A percentile compares a stretch with the other conserved stretches of the same genome.
Conservation (phyloP, 1,140 invertebrate species). For the Saccostrea glomerata region DNA sequence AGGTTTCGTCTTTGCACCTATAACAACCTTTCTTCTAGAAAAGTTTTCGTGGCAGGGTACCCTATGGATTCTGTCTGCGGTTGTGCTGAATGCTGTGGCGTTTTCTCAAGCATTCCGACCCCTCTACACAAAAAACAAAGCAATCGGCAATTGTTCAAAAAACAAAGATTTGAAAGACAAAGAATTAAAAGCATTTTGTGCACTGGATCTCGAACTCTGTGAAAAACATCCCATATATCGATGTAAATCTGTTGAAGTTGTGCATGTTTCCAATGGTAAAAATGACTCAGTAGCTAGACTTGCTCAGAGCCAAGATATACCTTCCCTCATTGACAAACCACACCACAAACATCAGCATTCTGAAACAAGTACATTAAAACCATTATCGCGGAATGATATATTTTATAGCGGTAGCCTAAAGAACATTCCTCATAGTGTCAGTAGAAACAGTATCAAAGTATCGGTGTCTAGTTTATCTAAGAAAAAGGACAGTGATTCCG, state of each 20-base stretch:
- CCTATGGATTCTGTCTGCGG: slow-evolving; percentile 84
- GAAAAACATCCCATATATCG: slow-evolving; percentile 51
- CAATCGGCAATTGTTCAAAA: slow-evolving; percentile 50
- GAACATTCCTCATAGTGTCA: slow-evolving; percentile 50
- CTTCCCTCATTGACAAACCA: slow-evolving; percentile 15
- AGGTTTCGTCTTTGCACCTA: slow-evolving; percentile 87
- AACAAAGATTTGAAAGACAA: background rate
- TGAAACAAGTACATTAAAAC: slow-evolving; percentile 45
- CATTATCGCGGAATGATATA: slow-evolving; percentile 65
- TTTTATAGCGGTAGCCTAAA: slow-evolving; percentile 70
- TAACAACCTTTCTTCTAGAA: slow-evolving; percentile 84
- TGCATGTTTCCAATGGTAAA: background rate
- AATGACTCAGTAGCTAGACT: slow-evolving; percentile 44
- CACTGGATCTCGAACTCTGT: background rate
- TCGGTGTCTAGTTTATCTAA: slow-evolving; percentile 35
- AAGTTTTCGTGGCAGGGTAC: slow-evolving; percentile 86
- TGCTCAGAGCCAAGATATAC: slow-evolving; percentile 61
- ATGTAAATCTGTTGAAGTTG: slow-evolving; percentile 47
- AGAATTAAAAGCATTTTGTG: background rate
- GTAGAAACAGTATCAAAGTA: slow-evolving; percentile 12
- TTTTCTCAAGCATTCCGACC: slow-evolving; percentile 98
- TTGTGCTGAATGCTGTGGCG: slow-evolving; percentile 94
- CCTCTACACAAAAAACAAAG: slow-evolving; percentile 81
- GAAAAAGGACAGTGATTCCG: slow-evolving; percentile 38
- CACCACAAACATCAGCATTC: slow-evolving; percentile 26